Conservation (phyloP, 2,888 invertebrate genomes). For the Plebejus argus region DNA sequence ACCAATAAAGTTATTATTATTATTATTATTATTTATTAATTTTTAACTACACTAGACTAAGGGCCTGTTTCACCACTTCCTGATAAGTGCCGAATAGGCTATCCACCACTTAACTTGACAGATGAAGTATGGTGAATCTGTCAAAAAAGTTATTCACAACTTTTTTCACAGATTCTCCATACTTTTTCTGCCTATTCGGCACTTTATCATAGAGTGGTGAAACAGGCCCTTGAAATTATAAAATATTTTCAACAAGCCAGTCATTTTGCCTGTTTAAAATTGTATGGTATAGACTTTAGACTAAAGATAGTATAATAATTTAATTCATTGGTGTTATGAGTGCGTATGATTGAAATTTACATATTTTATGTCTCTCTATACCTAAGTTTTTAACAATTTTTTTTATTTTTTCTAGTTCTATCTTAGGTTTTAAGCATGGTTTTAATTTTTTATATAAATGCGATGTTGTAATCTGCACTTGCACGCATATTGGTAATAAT, state of each 20-base stretch:
- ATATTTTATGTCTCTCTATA: background rate
- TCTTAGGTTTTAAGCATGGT: background rate
- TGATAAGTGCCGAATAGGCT: too few species aligned
- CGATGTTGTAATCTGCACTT: constrained; percentile 41
- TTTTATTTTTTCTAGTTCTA: background rate
- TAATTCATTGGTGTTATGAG: background rate
- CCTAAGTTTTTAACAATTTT: background rate
- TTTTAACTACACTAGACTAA: background rate
- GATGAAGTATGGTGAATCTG: too few species aligned
- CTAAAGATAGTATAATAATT: background rate
- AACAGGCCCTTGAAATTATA: background rate
- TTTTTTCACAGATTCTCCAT: too few species aligned
- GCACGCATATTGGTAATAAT: constrained; percentile 40
- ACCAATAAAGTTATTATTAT: too few species aligned
- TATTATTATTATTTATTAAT: too few species aligned
- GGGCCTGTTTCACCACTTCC: too few species aligned
- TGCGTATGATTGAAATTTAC: too few species aligned
- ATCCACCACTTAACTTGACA: too few species aligned
- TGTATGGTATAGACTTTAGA: background rate
- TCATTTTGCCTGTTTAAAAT: background rate
- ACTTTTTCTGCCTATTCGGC: too few species aligned
- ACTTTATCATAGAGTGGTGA: too few species aligned
- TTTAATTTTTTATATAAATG: constrained; percentile 36
- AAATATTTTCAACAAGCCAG: background rate
- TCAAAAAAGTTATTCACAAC: too few species aligned